Base-by-base conservation (phyloP, 2,888 invertebrate species). In the Andrena flavipes region DNA sequence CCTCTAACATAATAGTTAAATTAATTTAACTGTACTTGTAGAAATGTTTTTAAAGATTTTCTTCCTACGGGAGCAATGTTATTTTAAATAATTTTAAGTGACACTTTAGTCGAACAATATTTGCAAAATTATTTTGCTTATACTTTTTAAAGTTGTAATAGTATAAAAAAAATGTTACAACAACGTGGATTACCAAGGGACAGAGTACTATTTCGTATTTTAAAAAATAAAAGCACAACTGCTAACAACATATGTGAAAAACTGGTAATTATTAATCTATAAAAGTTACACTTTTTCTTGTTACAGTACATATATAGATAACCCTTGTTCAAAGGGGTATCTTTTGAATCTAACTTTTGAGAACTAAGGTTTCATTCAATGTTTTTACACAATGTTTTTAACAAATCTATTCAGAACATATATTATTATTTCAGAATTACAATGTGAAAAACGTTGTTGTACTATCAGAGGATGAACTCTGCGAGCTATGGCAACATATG, bases 391-490 rank as follows among this genome's bases (percentile, higher is more conserved):
- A 26, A n/a, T 35, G 7, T 4, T 51, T 51, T 20, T 8, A 8
- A 29, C 20, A 35, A 69, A 20, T 1, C 35, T 64, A 49, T 33
- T 78, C 13, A 20, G 0, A 23, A n/a, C 23, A 16, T 65, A 23
- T 65, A 23, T 60, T 74, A 7, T 68, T 82, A 42, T 82, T 76
- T 69, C 42, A 87, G 87, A 72, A 84, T 51, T 20, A 79, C 23
- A 72, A 84, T 71, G 60, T 78, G 51, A 79, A 62, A 59, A 84
- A 86, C 20, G 33, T 87, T 71, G 26, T 29, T 13, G 20, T 65
- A 16, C 51, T 87, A 68, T 72, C 87, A 0, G 78, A 76, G 26
- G 80, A 78, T 72, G 88, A 87, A 65, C 75, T 87, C 26, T 82
- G 86, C 33, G 80, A 87, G 70, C 73, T 87, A 42, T 87, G 87